Percentiles rank a stretch among this genome's conserved stretches.
phyloP scores from a whole-genome alignment of 2,797 vertebrate genomes.

The Peromyscus aztecus region DNA sequence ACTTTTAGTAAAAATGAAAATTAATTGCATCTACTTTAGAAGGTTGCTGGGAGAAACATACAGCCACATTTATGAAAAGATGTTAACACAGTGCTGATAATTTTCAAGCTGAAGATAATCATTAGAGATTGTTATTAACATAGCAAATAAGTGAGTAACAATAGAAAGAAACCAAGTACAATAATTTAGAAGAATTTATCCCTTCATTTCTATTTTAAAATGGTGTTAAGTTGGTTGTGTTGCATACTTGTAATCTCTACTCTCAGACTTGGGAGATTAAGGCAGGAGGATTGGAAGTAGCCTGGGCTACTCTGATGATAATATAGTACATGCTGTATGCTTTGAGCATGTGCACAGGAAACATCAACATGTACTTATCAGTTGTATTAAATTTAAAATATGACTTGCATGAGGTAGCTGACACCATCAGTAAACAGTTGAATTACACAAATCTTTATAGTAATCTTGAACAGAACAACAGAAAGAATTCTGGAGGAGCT shows the following conservation, averaged over 20 bases:
- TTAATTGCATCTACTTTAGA: conserved; percentile 41
- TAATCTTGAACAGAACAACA: conserved; percentile 65
- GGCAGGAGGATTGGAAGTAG: neutral
- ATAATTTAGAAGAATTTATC: conserved; percentile 23
- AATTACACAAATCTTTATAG: conserved; percentile 30
- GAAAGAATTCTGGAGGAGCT: neutral
- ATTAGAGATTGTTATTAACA: neutral
- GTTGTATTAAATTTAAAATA: conserved; percentile 48
- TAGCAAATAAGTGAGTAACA: conserved; percentile 4
- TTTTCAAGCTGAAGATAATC: neutral
- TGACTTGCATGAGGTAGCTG: conserved; percentile 13
- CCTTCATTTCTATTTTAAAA: conserved; percentile 55
- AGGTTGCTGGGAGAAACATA: neutral
- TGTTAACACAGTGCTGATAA: neutral
- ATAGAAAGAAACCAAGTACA: neutral
- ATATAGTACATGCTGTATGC: neutral
- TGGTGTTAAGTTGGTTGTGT: neutral
- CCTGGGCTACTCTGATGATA: neutral
- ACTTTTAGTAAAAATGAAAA: conserved; percentile 61
- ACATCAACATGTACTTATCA: conserved; percentile 15
- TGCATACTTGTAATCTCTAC: neutral
- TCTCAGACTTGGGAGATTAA: neutral
- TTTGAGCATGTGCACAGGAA: conserved; percentile 19
- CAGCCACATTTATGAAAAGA: conserved; percentile 41
- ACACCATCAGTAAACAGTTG: conserved; percentile 36